phyloP scores from a whole-genome alignment of 2,113 vertebrate genomes.

The Benitochromis conjunctus region DNA sequence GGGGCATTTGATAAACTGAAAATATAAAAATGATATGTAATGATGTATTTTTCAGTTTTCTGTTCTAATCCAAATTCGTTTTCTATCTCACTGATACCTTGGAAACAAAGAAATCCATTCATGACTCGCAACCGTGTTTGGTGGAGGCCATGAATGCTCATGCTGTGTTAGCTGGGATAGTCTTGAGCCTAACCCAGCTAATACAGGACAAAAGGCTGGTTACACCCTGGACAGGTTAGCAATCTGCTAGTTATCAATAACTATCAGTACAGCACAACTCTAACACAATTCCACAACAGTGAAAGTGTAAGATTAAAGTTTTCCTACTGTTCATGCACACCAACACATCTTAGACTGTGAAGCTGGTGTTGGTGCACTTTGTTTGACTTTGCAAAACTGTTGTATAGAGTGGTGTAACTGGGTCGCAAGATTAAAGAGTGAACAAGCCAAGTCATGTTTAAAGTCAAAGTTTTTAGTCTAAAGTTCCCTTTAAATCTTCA shows the following conservation, averaged over 20 bases:
- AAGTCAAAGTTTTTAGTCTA: not conserved
- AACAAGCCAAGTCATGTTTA: not conserved
- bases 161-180: not conserved
- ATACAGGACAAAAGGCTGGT: not conserved
- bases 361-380: not conserved
- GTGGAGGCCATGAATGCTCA: not conserved
- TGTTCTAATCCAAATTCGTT: not conserved
- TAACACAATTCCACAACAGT: not conserved
- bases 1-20: not conserved
- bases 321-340: not conserved
- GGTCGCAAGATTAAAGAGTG: not conserved
- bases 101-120: not conserved
- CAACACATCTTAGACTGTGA: not conserved
- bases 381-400: not conserved
- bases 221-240: not conserved
- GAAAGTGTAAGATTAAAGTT: not conserved
- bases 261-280: not conserved
- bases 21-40: too few species aligned
- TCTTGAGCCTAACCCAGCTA: not conserved
- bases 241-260: not conserved
- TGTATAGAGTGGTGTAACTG: not conserved
- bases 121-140: not conserved
- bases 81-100: too few species aligned
- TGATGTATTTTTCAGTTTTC: not conserved
- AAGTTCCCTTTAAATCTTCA: rapidly evolving